Evolutionary conservation across 2,113 vertebrate species (phyloP).

Genomic region (Mastomys coucha): DNA sequence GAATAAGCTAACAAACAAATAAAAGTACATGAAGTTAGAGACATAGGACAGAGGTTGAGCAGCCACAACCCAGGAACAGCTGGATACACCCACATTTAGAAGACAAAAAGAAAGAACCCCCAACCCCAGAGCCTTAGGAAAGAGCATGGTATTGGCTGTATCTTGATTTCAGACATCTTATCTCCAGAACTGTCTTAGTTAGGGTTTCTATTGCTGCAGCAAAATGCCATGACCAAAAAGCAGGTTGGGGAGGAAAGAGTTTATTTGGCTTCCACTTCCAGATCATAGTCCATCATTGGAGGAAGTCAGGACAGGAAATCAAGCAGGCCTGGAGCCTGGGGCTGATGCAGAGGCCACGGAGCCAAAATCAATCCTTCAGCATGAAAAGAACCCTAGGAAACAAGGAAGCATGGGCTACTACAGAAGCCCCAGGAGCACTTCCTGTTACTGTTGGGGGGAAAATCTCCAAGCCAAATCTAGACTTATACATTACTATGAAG

Average conservation of each 20-base stretch:
- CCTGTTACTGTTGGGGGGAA: neutral
- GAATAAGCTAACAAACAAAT: neutral
- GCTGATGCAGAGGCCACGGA: too few species aligned
- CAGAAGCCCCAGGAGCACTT: neutral
- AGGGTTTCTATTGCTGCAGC: too few species aligned
- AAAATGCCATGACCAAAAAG: too few species aligned
- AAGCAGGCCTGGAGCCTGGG: too few species aligned
- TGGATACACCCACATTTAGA: neutral
- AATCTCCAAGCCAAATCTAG: neutral
- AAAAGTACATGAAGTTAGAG: neutral
- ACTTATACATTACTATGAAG: neutral
- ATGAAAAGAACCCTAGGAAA: constrained; percentile 7
- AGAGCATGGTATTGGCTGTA: neutral
- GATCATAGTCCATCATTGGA: too few species aligned
- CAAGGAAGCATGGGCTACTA: neutral
- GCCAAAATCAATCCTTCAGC: neutral
- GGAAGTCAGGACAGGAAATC: too few species aligned
- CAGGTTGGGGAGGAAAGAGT: too few species aligned
- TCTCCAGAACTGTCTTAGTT: neutral
- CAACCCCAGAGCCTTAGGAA: neutral
- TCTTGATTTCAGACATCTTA: neutral
- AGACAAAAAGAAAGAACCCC: neutral
- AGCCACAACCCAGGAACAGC: neutral
- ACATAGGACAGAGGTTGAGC: neutral
- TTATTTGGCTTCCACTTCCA: too few species aligned